phyloP scores from a whole-genome alignment of 1,140 invertebrate genomes.

The Camponotus pennsylvanicus region DNA sequence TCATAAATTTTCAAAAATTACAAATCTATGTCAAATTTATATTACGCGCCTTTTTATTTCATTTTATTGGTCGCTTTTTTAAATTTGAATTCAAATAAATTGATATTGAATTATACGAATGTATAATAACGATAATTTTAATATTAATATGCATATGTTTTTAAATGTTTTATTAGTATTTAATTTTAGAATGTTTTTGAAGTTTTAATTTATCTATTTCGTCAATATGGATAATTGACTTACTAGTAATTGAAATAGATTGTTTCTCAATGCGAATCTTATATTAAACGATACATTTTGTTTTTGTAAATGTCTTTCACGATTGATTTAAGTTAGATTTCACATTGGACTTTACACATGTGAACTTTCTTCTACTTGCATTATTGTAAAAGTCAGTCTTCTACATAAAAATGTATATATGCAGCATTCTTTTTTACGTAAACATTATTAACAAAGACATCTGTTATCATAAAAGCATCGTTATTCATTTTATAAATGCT shows the following conservation, averaged over 20 bases:
- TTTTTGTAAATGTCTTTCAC: background rate
- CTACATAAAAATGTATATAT: background rate
- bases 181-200: background rate
- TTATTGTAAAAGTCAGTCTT: background rate
- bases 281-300: constrained; percentile 9
- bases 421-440: background rate
- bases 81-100: background rate
- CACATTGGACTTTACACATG: constrained; percentile 16
- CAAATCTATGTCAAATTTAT: background rate
- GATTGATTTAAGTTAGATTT: background rate
- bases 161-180: background rate
- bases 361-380: constrained; percentile 26
- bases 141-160: background rate
- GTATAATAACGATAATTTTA: background rate
- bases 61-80: background rate
- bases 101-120: background rate
- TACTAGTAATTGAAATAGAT: background rate
- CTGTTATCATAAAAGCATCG: background rate
- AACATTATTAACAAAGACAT: background rate
- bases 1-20: background rate
- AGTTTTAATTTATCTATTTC: background rate
- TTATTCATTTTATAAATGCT: background rate
- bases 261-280: background rate
- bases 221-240: constrained; percentile 2
- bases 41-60: background rate